Percentiles rank a stretch among this genome's conserved stretches.
phyloP scores from a whole-genome alignment of 2,797 vertebrate genomes.

The Mus minutoides region DNA sequence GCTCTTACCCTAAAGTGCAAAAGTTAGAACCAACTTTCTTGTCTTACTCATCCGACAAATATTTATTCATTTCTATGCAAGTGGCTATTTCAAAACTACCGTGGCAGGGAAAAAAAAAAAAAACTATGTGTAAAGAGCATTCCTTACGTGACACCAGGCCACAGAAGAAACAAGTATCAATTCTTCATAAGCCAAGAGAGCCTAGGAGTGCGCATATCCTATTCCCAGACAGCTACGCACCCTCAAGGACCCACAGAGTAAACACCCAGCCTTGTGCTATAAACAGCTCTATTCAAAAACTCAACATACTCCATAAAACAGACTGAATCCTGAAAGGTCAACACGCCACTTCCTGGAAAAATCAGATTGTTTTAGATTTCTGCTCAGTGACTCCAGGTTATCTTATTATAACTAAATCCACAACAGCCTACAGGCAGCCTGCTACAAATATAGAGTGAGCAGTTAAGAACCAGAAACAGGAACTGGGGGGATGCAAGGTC shows the following conservation, averaged over 20 bases:
- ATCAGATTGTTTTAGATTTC: conserved; percentile 74
- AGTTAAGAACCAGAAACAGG: conserved; percentile 74
- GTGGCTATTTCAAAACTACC: conserved; percentile 56
- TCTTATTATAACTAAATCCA: conserved; percentile 75
- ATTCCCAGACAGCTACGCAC: conserved; percentile 41
- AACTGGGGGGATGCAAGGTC: conserved; percentile 66
- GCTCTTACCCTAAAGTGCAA: conserved; percentile 34
- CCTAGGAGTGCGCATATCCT: neutral
- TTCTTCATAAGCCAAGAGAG: conserved; percentile 46
- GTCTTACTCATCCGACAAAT: conserved; percentile 61
- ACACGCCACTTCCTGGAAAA: conserved; percentile 76
- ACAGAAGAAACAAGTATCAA: conserved; percentile 67
- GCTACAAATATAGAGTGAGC: conserved; percentile 75
- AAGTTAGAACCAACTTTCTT: neutral
- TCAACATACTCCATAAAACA: conserved; percentile 60
- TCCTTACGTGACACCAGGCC: conserved; percentile 56
- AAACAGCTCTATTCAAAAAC: conserved; percentile 68
- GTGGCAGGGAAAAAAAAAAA: neutral
- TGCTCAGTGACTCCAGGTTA: conserved; percentile 68
- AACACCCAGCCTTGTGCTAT: conserved; percentile 68
- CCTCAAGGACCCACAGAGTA: conserved; percentile 58
- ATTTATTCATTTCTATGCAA: conserved; percentile 68
- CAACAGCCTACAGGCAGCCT: conserved; percentile 60
- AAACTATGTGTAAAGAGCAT: conserved; percentile 6
- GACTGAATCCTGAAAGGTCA: conserved; percentile 72